Conservation (phyloP, 2,797 vertebrate species). For the Catamblyrhynchus diadema region DNA sequence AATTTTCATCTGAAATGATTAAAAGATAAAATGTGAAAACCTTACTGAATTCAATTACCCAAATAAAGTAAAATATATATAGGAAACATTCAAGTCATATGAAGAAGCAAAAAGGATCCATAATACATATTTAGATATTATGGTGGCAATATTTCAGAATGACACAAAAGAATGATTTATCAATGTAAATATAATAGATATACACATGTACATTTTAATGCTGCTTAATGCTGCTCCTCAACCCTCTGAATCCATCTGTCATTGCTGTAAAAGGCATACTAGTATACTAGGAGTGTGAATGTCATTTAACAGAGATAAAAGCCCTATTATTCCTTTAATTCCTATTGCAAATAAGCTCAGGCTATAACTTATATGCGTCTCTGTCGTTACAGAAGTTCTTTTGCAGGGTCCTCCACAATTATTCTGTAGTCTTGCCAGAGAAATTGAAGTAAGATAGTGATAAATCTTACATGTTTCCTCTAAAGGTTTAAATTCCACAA, state of each 20-base stretch:
- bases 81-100: not conserved
- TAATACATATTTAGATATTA: not conserved
- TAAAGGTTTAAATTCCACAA: not conserved
- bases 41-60: not conserved
- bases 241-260: not conserved
- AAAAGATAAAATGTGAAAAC: not conserved
- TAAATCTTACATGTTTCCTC: not conserved
- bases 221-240: not conserved
- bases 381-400: not conserved
- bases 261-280: not conserved
- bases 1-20: not conserved
- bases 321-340: not conserved
- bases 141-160: not conserved
- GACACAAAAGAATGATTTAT: not conserved
- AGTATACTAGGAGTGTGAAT: not conserved
- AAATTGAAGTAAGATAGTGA: not conserved
- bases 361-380: not conserved
- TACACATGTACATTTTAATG: not conserved
- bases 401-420: not conserved
- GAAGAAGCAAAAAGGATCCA: not conserved
- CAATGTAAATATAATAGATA: not conserved
- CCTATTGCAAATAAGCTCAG: not conserved
- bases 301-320: not conserved
- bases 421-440: not conserved
- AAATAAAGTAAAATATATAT: not conserved